Percentiles rank a stretch among this genome's conserved stretches.
Conservation (phyloP, 2,797 vertebrate genomes). For the Masticophis lateralis region DNA sequence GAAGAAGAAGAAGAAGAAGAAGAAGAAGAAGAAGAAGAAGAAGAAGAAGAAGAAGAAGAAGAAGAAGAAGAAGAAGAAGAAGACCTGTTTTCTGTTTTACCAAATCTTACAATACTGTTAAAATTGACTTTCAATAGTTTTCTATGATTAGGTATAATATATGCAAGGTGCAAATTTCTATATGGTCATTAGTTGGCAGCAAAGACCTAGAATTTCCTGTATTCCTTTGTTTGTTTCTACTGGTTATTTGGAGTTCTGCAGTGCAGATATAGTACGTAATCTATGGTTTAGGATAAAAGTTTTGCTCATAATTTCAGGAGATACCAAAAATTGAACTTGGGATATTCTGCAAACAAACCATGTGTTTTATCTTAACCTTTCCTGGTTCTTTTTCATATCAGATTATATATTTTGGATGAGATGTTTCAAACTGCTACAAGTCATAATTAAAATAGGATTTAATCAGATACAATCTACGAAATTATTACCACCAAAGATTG, state of each 20-base stretch:
- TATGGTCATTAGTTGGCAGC: neutral
- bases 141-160: neutral
- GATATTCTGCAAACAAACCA: neutral
- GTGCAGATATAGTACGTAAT: neutral
- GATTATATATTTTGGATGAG: neutral
- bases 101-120: neutral
- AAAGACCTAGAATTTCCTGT: neutral
- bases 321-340: neutral
- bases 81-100: neutral
- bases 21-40: no score
- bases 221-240: neutral
- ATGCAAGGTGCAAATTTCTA: neutral
- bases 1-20: neutral
- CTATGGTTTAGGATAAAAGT: neutral
- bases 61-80: no score
- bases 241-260: neutral
- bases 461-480: neutral
- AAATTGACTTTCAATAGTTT: neutral
- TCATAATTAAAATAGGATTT: neutral
- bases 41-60: no score
- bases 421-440: neutral
- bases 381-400: neutral
- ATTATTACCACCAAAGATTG: neutral
- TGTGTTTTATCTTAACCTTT: neutral
- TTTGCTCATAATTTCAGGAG: neutral